Evolutionary conservation across 2,888 invertebrate genomes (phyloP).

Genomic region (Parasteatoda lunata): DNA sequence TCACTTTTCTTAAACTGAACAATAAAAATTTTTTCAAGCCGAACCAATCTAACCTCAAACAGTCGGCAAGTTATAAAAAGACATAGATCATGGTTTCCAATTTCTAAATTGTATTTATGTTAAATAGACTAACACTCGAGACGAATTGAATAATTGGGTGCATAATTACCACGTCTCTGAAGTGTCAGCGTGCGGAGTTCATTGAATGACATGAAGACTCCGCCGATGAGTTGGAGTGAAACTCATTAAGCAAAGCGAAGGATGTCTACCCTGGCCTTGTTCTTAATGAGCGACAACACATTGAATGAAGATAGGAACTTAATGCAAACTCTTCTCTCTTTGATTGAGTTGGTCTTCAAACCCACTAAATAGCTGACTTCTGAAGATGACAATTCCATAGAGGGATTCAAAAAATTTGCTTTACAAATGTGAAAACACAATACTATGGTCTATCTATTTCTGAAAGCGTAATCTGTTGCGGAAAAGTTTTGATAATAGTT

Average conservation of each 20-base stretch:
- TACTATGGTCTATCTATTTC: no score
- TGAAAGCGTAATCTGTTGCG: no score
- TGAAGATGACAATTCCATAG: not conserved
- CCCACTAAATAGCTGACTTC: no score
- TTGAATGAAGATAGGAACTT: conserved; percentile 34
- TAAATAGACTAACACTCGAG: conserved; percentile 46
- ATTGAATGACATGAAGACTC: conserved; percentile 61
- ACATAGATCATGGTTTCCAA: conserved; percentile 26
- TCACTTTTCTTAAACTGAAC: no score
- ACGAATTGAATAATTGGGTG: conserved; percentile 59
- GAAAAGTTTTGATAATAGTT: no score
- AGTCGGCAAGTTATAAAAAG: conserved; percentile 15
- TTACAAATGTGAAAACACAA: no score
- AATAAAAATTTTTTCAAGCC: no score
- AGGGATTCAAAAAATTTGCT: not conserved
- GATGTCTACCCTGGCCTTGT: conserved; percentile 48
- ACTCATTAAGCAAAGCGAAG: conserved; percentile 53
- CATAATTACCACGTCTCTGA: conserved; percentile 51
- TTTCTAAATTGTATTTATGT: conserved; percentile 48
- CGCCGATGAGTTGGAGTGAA: conserved; percentile 44
- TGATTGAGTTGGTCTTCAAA: conserved; percentile 33
- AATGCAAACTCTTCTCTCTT: conserved; percentile 37
- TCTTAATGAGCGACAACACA: conserved; percentile 51
- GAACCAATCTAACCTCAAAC: not conserved
- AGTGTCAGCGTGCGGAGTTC: conserved; percentile 26